A percentile compares a stretch with the other conserved stretches of the same genome.
Evolutionary conservation across 2,888 invertebrate species (phyloP).

Genomic region (Prosapia bicincta): DNA sequence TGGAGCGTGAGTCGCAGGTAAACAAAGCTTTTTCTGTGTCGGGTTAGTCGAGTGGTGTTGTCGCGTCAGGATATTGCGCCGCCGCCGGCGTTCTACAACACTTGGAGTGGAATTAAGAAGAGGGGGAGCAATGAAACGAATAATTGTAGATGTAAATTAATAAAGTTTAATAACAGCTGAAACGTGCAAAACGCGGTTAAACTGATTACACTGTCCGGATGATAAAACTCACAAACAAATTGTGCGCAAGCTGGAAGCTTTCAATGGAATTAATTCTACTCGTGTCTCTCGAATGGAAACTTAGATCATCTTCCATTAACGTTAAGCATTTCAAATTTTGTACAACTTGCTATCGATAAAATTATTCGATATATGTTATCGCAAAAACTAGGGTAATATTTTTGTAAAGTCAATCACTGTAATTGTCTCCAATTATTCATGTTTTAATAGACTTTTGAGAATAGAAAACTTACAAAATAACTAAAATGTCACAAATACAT

Average conservation of each 20-base stretch:
- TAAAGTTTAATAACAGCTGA: background rate
- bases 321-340: too few species aligned
- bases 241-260: background rate
- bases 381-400: too few species aligned
- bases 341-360: too few species aligned
- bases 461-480: too few species aligned
- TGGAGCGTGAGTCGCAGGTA: background rate
- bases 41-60: background rate
- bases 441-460: too few species aligned
- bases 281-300: background rate
- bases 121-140: background rate
- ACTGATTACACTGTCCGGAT: background rate
- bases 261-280: background rate
- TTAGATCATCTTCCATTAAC: too few species aligned
- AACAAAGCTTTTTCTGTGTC: background rate
- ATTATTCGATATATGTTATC: too few species aligned
- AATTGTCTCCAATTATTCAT: too few species aligned
- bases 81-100: background rate
- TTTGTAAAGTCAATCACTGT: too few species aligned
- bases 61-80: background rate
- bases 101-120: background rate
- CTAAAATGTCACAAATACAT: too few species aligned
- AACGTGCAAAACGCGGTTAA: background rate
- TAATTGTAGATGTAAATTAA: background rate
- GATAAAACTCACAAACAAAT: background rate